These are phyloP conservation scores for Acleris sparsana DNA, from an alignment of 2,888 invertebrate species.

Conservation along the genomic window DNA sequence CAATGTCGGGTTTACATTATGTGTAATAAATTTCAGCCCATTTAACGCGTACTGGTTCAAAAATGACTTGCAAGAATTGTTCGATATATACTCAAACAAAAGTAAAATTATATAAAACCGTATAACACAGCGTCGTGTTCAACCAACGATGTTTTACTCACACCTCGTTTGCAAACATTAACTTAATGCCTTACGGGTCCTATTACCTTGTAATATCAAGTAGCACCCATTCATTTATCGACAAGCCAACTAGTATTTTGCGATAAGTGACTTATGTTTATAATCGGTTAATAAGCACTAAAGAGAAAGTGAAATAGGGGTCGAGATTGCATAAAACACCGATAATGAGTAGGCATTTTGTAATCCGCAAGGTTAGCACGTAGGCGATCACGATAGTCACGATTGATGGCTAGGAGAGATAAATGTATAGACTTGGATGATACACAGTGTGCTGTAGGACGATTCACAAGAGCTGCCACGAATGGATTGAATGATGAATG, in stretches of 20 bases:
- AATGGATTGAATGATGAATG: no score
- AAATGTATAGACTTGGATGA: neutral
- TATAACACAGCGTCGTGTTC: neutral
- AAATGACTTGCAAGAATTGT: no score
- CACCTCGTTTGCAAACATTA: conserved; percentile 26
- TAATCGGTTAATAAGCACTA: conserved; percentile 44
- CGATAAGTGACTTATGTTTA: conserved; percentile 53
- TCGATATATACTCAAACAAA: no score
- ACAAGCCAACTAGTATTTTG: conserved; percentile 46
- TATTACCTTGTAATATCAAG: conserved; percentile 25
- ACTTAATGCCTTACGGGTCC: conserved; percentile 21
- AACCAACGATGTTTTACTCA: conserved; percentile 4
- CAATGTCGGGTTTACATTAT: no score
- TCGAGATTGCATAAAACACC: conserved; percentile 43
- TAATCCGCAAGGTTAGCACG: conserved; percentile 46
- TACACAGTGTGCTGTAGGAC: no score
- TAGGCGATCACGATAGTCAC: conserved; percentile 35
- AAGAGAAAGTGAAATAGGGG: conserved; percentile 47
- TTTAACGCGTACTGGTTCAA: no score
- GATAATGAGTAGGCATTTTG: conserved; percentile 46
- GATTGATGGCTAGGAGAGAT: conserved; percentile 31
- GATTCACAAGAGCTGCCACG: no score
- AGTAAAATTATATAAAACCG: neutral
- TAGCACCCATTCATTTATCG: conserved; percentile 16
- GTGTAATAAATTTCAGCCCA: no score